Percentiles rank a stretch among this genome's conserved stretches.
These are phyloP conservation scores for Nycticebus coucang DNA, from an alignment of 2,113 vertebrate genomes.

Conservation along the genomic window DNA sequence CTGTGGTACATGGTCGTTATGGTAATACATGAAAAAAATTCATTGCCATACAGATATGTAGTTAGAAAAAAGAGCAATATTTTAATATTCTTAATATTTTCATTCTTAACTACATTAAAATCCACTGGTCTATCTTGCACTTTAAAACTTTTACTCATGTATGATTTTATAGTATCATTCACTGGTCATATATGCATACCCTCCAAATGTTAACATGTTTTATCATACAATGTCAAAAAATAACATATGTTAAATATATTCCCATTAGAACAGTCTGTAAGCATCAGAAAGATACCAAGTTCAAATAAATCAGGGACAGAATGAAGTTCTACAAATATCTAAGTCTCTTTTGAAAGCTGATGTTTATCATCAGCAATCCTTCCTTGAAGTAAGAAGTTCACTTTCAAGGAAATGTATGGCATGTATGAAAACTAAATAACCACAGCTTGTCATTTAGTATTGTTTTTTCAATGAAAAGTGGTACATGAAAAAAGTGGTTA, in stretches of 20 bases:
- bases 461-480: conserved; percentile 4
- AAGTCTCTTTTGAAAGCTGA: conserved; percentile 15
- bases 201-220: neutral
- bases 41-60: neutral
- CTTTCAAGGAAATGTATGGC: conserved; percentile 10
- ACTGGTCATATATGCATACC: neutral
- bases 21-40: neutral
- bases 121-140: neutral
- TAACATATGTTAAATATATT: neutral
- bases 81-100: neutral
- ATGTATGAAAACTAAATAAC: neutral
- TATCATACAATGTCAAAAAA: neutral
- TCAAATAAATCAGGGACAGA: neutral
- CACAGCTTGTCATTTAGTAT: neutral
- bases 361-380: neutral
- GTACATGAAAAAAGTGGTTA: neutral
- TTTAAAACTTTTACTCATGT: neutral
- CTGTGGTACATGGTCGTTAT: neutral
- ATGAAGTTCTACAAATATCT: conserved; percentile 14
- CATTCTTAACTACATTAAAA: neutral
- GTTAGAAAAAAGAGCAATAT: neutral
- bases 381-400: neutral
- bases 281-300: neutral
- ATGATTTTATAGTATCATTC: neutral
- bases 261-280: neutral